phyloP scores from a whole-genome alignment of 64 coral and sea anemone genomes.

The Montipora sp. region DNA sequence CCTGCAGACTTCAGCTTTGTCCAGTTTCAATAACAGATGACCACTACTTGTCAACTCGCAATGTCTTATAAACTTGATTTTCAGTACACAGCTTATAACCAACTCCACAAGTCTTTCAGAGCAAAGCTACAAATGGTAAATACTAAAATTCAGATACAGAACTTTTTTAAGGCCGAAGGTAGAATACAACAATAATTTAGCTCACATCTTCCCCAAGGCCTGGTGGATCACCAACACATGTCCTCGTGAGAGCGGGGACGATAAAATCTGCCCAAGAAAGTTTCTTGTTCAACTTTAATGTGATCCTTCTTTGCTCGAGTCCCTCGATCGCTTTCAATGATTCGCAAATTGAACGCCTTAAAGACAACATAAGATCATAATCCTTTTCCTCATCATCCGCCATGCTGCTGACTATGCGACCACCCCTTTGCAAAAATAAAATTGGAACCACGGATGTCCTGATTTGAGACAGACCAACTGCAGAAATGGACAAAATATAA shows the following conservation, averaged over 20 bases:
- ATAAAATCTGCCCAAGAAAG: slow-evolving; percentile 7
- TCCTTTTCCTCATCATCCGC: background rate
- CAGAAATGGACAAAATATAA: no score
- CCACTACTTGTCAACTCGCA: background rate
- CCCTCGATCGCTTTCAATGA: background rate
- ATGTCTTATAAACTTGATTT: slow-evolving; percentile 17
- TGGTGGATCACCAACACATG: background rate
- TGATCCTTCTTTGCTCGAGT: background rate
- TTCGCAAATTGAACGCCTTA: background rate
- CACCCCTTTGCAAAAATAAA: background rate
- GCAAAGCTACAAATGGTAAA: no score
- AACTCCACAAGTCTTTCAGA: no score
- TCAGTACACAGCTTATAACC: background rate
- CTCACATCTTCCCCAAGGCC: background rate
- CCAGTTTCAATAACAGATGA: background rate
- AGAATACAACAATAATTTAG: no score
- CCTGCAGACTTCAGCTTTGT: background rate
- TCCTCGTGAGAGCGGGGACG: slow-evolving; percentile 10
- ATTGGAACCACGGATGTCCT: no score
- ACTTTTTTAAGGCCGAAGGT: no score
- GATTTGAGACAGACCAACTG: no score
- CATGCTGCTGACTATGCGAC: background rate
- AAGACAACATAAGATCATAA: background rate
- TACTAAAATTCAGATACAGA: no score
- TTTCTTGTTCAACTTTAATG: slow-evolving; percentile 35